Conservation (phyloP, 2,797 vertebrate species). For the Parauchenoglanis punctatus region DNA sequence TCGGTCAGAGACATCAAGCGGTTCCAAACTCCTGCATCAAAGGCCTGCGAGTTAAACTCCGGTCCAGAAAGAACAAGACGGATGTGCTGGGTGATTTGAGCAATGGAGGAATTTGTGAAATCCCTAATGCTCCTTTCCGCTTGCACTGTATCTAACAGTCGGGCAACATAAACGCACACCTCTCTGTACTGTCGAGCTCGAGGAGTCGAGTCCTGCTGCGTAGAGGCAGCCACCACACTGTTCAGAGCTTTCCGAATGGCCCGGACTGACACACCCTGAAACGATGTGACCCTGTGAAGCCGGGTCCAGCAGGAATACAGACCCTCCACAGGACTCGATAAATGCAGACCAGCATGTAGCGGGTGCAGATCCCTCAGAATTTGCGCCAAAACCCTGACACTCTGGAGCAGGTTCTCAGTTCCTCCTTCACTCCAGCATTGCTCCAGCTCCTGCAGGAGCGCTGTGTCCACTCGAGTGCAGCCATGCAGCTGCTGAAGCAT, state of each 20-base stretch:
- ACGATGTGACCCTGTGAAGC: slow-evolving; percentile 62
- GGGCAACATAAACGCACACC: slow-evolving; percentile 47
- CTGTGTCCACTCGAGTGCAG: slow-evolving; percentile 43
- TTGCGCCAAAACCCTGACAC: slow-evolving; percentile 58
- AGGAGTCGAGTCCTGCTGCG: slow-evolving; percentile 1
- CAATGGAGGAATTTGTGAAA: slow-evolving; percentile 34
- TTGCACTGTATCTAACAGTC: slow-evolving; percentile 48
- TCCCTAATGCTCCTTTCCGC: slow-evolving; percentile 9
- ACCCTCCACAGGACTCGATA: slow-evolving; percentile 47
- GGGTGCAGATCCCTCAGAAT: slow-evolving; percentile 62
- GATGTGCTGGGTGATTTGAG: slow-evolving; percentile 47
- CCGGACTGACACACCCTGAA: slow-evolving; percentile 57
- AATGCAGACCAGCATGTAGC: slow-evolving; percentile 41
- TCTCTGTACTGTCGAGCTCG: slow-evolving; percentile 50
- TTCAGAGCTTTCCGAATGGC: slow-evolving; percentile 57
- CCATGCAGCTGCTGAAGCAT: slow-evolving; percentile 50
- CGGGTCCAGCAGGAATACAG: slow-evolving; percentile 55
- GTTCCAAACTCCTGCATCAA: slow-evolving; percentile 60
- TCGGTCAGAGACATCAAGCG: slow-evolving; percentile 54
- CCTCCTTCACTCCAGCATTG: slow-evolving; percentile 59
- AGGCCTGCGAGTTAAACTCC: slow-evolving; percentile 47
- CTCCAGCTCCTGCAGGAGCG: slow-evolving; percentile 58
- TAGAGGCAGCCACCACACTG: slow-evolving; percentile 6
- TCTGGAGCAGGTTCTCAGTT: slow-evolving; percentile 55
- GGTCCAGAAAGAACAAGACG: slow-evolving; percentile 43